Conservation (phyloP, 2,888 invertebrate species). For the Nemotelus pantherinus region DNA sequence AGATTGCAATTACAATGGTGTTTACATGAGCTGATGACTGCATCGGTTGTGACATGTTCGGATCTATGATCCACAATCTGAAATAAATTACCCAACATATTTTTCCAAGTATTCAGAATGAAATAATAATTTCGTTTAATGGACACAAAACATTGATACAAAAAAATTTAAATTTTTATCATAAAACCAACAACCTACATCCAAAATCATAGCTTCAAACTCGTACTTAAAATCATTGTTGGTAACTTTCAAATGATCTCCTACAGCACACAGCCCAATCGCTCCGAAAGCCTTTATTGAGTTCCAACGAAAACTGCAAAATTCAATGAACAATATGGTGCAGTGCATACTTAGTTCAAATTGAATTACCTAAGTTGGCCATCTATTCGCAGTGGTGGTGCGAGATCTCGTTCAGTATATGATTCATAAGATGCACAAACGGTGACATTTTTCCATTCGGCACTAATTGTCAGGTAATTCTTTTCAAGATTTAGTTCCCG, state of each 20-base stretch:
- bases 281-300: not conserved
- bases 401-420: conserved; percentile 10
- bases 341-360: not conserved
- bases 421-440: conserved; percentile 31
- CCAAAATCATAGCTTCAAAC: not conserved
- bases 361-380: conserved; percentile 24
- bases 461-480: not conserved
- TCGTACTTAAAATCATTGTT: conserved; percentile 21
- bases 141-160: not conserved
- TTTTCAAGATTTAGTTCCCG: conserved; percentile 13
- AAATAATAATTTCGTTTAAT: not conserved
- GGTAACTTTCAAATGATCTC: not conserved
- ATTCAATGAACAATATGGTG: not conserved
- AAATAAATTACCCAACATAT: not conserved
- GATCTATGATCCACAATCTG: conserved; percentile 33
- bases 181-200: not conserved
- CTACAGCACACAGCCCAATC: not conserved
- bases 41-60: conserved; percentile 12
- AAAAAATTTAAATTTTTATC: not conserved
- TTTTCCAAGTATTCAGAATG: not conserved
- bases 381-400: conserved; percentile 21
- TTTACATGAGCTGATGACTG: conserved; percentile 19
- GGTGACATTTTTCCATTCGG: conserved; percentile 31
- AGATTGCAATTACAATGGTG: not conserved
- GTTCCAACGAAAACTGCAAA: conserved; percentile 29